These are phyloP conservation scores for Orthosia gracilis DNA, from an alignment of 2,888 invertebrate genomes.

Conservation along the genomic window DNA sequence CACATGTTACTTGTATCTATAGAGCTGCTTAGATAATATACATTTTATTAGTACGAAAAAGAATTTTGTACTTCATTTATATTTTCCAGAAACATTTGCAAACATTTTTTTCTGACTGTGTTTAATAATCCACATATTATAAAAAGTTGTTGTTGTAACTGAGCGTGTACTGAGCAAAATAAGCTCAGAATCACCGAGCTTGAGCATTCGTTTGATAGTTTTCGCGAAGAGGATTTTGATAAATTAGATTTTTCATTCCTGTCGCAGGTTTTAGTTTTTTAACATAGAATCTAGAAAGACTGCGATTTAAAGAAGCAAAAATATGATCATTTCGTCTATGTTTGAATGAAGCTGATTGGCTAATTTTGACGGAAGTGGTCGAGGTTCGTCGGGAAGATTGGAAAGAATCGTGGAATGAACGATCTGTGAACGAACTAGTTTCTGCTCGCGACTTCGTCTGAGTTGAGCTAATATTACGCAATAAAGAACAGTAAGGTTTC, in stretches of 20 bases:
- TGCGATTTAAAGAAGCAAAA: not conserved
- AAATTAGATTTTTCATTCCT: not conserved
- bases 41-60: too few relatives aligned
- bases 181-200: not conserved
- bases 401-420: not conserved
- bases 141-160: too few relatives aligned
- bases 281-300: not conserved
- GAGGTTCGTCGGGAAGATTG: not conserved
- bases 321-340: not conserved
- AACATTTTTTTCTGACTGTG: too few relatives aligned
- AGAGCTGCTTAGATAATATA: too few relatives aligned
- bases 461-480: too few relatives aligned
- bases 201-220: not conserved
- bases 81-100: too few relatives aligned
- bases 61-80: too few relatives aligned
- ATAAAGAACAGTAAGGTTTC: too few relatives aligned
- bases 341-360: slow-evolving; percentile 7
- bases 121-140: too few relatives aligned
- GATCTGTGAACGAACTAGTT: not conserved
- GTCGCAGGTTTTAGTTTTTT: not conserved
- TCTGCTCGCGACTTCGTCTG: too few relatives aligned
- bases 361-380: not conserved
- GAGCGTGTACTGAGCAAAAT: too few relatives aligned
- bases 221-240: not conserved
- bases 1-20: too few relatives aligned